phyloP scores from a whole-genome alignment of 2,113 vertebrate species.

The Pedetes capensis region DNA sequence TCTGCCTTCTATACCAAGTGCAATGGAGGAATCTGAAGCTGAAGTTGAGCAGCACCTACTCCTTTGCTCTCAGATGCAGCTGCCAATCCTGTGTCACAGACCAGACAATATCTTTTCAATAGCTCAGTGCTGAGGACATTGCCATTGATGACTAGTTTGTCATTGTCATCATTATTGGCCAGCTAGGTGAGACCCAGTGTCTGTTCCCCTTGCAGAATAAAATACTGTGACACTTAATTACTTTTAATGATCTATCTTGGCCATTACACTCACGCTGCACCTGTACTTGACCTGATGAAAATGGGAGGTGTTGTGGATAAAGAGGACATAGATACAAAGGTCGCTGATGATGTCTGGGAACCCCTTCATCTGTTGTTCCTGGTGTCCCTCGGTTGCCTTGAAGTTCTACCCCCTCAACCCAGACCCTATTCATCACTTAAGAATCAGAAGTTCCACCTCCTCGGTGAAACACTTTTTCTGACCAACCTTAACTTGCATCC shows the following conservation, averaged over 20 bases:
- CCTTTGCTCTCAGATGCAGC: not conserved
- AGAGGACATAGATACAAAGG: not conserved
- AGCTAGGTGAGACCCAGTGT: not conserved
- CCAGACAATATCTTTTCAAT: not conserved
- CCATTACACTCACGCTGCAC: fast-evolving
- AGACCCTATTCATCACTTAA: not conserved
- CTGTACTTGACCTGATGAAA: not conserved
- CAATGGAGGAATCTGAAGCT: not conserved
- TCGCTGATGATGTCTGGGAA: not conserved
- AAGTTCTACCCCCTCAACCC: not conserved
- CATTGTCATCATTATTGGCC: too few relatives aligned
- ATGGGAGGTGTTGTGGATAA: fast-evolving
- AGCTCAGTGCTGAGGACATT: fast-evolving
- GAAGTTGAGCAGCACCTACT: not conserved
- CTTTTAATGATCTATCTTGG: not conserved
- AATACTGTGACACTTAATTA: not conserved
- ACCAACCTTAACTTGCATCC: fast-evolving
- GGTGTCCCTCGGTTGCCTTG: not conserved
- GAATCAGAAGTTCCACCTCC: not conserved
- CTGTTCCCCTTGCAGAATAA: not conserved
- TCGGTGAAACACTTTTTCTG: not conserved
- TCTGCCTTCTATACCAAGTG: not conserved
- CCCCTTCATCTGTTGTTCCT: not conserved
- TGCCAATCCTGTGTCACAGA: fast-evolving
- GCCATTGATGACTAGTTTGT: too few relatives aligned